phyloP scores from a whole-genome alignment of 1,140 invertebrate genomes.

The Drosophila repletoides region DNA sequence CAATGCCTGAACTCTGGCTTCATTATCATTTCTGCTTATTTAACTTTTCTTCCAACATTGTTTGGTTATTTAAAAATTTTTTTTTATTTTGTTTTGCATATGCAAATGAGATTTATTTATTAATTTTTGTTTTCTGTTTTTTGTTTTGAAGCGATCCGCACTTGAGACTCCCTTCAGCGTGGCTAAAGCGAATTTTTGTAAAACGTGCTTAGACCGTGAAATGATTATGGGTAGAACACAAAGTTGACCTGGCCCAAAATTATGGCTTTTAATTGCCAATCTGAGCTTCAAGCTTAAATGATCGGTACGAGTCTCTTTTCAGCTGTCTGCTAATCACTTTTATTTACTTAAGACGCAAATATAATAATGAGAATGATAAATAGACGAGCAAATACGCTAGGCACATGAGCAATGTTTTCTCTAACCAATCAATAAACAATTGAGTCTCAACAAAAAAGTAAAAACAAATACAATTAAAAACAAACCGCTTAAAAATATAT shows the following conservation, averaged over 20 bases:
- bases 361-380: too few species aligned
- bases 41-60: constrained; percentile 13
- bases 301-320: too few species aligned
- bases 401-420: too few species aligned
- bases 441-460: too few species aligned
- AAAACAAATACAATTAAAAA: too few species aligned
- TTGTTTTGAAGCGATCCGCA: background rate
- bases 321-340: too few species aligned
- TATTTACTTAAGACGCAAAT: too few species aligned
- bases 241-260: background rate
- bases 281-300: background rate
- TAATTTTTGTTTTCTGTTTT: background rate
- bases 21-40: constrained; percentile 44
- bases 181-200: background rate
- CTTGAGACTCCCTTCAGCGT: background rate
- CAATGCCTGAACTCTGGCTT: constrained; percentile 41
- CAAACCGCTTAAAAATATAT: too few species aligned
- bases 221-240: constrained; percentile 6
- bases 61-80: background rate
- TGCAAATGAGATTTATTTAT: constrained; percentile 5
- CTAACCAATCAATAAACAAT: too few species aligned
- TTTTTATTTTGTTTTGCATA: constrained; percentile 46
- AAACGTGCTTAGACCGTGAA: constrained; percentile 19
- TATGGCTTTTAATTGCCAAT: background rate
- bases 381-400: too few species aligned